These are phyloP conservation scores for Drosophila yakuba DNA, from an alignment of 1,140 invertebrate genomes.

Conservation along the genomic window DNA sequence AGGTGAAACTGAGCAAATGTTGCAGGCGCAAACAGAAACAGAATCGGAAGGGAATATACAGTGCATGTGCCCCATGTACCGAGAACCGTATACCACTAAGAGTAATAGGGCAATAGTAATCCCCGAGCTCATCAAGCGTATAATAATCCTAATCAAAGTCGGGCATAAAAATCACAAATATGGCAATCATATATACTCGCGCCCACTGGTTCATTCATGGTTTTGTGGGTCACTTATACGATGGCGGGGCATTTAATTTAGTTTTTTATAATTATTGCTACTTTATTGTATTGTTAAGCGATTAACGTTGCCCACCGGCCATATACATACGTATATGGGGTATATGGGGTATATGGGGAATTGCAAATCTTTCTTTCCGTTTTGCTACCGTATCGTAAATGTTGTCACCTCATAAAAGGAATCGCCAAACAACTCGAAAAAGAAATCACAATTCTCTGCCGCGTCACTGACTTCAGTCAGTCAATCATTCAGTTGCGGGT, in stretches of 20 bases:
- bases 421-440: slow-evolving; percentile 53
- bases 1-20: slow-evolving; percentile 51
- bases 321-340: slow-evolving; percentile 20
- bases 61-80: neutral
- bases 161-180: slow-evolving; percentile 79
- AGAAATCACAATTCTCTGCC: slow-evolving; percentile 27
- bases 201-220: slow-evolving; percentile 54
- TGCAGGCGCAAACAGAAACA: slow-evolving; percentile 58
- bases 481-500: slow-evolving; percentile 32
- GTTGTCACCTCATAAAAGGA: slow-evolving; percentile 65
- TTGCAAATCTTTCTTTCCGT: slow-evolving; percentile 70
- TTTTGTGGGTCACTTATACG: slow-evolving; percentile 68
- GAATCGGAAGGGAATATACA: slow-evolving; percentile 14
- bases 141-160: slow-evolving; percentile 75
- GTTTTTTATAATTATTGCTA: slow-evolving; percentile 84
- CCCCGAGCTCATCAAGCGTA: slow-evolving; percentile 40
- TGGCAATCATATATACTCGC: slow-evolving; percentile 76
- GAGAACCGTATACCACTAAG: no score
- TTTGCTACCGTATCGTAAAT: slow-evolving; percentile 58
- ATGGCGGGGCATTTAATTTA: slow-evolving; percentile 71
- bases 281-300: slow-evolving; percentile 84
- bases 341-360: slow-evolving; percentile 42
- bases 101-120: slow-evolving; percentile 13
- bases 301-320: slow-evolving; percentile 60
- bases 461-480: neutral